These are phyloP conservation scores for Nyleta sp. DNA, from an alignment of 2,888 invertebrate genomes.

Conservation along the genomic window DNA sequence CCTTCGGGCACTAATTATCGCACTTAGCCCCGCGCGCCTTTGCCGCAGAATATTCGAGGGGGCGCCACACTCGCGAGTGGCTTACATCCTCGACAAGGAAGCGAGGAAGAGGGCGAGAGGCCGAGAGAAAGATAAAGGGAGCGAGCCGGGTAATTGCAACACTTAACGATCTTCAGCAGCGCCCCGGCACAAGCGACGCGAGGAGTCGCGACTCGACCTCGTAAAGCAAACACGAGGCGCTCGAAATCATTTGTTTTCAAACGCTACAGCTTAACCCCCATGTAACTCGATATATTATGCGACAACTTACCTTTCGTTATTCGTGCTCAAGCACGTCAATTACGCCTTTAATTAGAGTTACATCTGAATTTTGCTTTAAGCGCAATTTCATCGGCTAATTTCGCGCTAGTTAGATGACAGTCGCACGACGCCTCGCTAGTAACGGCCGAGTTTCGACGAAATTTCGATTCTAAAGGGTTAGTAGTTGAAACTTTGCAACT, in stretches of 20 bases:
- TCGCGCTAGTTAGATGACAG: slow-evolving; percentile 45
- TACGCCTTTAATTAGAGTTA: slow-evolving; percentile 55
- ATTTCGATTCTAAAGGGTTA: too few relatives aligned
- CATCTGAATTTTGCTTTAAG: slow-evolving; percentile 40
- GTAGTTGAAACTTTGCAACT: too few relatives aligned
- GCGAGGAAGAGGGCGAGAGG: slow-evolving; percentile 9
- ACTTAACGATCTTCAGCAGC: slow-evolving; percentile 74
- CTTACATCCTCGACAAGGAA: slow-evolving; percentile 66
- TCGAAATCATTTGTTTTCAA: slow-evolving; percentile 60
- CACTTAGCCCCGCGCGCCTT: slow-evolving; percentile 71
- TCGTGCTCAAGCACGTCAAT: slow-evolving; percentile 55
- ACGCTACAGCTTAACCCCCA: slow-evolving; percentile 49
- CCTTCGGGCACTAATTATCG: slow-evolving; percentile 77
- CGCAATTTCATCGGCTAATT: slow-evolving; percentile 52
- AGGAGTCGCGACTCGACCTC: slow-evolving; percentile 55
- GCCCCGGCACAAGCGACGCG: slow-evolving; percentile 58
- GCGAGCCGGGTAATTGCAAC: slow-evolving; percentile 76
- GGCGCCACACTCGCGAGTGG: slow-evolving; percentile 71
- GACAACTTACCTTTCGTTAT: slow-evolving; percentile 50
- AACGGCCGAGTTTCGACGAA: too few relatives aligned
- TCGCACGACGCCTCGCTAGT: slow-evolving; percentile 31
- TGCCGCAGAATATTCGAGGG: slow-evolving; percentile 53
- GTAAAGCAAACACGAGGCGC: slow-evolving; percentile 55
- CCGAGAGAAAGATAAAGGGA: slow-evolving; percentile 28
- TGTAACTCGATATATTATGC: slow-evolving; percentile 54